Percentiles rank a stretch among this genome's conserved stretches.
phyloP scores from a whole-genome alignment of 2,888 invertebrate species.

The Phlogophora meticulosa region DNA sequence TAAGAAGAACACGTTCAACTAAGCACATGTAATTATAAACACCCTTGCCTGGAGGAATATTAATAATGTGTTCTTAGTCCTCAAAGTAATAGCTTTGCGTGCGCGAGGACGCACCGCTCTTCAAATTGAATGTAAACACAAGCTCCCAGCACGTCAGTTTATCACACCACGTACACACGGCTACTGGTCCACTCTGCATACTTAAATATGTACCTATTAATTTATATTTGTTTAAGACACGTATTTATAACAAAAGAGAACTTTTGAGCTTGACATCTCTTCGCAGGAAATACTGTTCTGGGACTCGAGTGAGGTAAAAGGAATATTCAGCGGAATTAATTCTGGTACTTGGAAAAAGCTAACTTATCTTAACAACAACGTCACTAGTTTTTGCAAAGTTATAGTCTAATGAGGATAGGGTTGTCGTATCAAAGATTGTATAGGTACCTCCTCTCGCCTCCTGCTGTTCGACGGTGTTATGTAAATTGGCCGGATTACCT shows the following conservation, averaged over 20 bases:
- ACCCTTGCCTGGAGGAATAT: conserved; percentile 48
- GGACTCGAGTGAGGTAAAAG: background rate
- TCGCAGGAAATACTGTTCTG: background rate
- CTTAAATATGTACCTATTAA: conserved; percentile 43
- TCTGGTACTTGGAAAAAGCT: background rate
- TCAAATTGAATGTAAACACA: conserved; percentile 62
- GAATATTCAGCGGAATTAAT: conserved; percentile 2
- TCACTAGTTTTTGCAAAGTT: conserved; percentile 5
- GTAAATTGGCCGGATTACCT: conserved; percentile 81
- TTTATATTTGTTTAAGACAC: conserved; percentile 44
- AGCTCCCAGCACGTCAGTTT: conserved; percentile 32
- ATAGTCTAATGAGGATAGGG: conserved; percentile 38
- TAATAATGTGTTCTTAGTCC: conserved; percentile 56
- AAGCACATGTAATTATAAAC: conserved; percentile 58
- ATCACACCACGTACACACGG: conserved; percentile 34
- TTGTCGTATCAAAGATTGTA: conserved; percentile 28
- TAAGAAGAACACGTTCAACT: conserved; percentile 41
- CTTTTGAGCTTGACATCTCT: conserved; percentile 3
- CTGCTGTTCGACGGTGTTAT: conserved; percentile 69
- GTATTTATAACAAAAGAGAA: conserved; percentile 15
- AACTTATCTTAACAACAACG: background rate
- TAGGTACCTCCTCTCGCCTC: conserved; percentile 27
- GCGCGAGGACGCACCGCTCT: conserved; percentile 37
- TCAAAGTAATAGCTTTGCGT: conserved; percentile 54
- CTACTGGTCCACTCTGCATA: conserved; percentile 23